Base-by-base conservation (phyloP, 2,888 invertebrate genomes). In the Melikaiella ostensackeni region DNA sequence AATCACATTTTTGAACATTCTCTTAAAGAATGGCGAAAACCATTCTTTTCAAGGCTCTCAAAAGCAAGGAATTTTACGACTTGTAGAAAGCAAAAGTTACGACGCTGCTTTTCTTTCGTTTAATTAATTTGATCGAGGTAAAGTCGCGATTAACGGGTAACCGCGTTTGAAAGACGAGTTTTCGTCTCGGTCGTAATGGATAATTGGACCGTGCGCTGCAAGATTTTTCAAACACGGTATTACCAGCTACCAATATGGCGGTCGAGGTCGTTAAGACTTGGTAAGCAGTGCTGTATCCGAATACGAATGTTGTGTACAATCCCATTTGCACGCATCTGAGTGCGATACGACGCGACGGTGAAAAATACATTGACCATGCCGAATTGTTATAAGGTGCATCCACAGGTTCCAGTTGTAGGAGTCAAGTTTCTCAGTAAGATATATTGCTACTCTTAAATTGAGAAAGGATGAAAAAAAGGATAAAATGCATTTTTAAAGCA, bases 401-500 rank as follows among this genome's bases (percentile, higher is more conserved):
- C 50, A 70, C 70, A 27, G 50, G 13, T 70, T 55, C 50, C 30
- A 27, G 19, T 9, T 50, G 50, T 70, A 50, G 50, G 70, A 70
- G 70, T 70, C 46, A 30, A 46, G 50, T 50, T 70, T 70, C 30
- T 50, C 50, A 70, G 66, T 50, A 70, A 46, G 59, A 27, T 59
- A 59, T 27, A 27, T 59, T 59, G 27, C 59, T 59, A 16, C 59
- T 27, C 21, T 59, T 59, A 27, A 59, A 59, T 27, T 59, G 27
- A 59, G 59, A 27, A 59, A 59, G 27, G 24, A 24, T 24, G 16
- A 16, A 59, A 27, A 59, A 27, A 59, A 11, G 27, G 11, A 55
- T 13, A 27, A 59, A 59, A 59, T 16, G 83, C 87, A 89, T 88
- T 88, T 88, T 89, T 84, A 86, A 88, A 88, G 88, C 55, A 55